Conservation (phyloP, 2,113 vertebrate species). For the Leptocoma aspasia region DNA sequence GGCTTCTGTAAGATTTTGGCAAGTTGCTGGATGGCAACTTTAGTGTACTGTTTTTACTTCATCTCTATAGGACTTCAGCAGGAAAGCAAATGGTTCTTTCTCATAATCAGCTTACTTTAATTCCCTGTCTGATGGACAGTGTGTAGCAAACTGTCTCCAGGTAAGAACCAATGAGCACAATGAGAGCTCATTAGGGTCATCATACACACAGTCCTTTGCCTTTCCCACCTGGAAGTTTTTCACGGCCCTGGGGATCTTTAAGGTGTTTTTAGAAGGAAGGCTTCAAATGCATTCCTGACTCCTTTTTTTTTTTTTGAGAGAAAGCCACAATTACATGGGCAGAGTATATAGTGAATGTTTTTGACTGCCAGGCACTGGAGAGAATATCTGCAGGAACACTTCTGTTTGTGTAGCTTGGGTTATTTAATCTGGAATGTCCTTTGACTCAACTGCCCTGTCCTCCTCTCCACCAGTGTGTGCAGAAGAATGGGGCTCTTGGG, state of each 20-base stretch:
- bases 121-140: not conserved
- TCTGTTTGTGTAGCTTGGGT: not conserved
- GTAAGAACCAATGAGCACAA: not conserved
- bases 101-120: not conserved
- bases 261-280: not conserved
- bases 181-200: not conserved
- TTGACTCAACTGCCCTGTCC: not conserved
- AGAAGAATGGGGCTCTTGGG: slow-evolving; percentile 36
- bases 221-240: not conserved
- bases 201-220: not conserved
- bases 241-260: not conserved
- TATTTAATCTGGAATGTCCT: slow-evolving; percentile 26
- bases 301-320: not conserved
- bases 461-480: not conserved
- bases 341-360: not conserved
- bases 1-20: not conserved
- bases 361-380: not conserved
- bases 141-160: not conserved
- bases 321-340: slow-evolving; percentile 8
- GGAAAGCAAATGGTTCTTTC: not conserved
- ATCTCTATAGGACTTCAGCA: not conserved
- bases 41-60: not conserved
- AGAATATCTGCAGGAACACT: not conserved
- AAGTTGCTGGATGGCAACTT: not conserved
- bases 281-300: slow-evolving; percentile 15